Conservation (phyloP, 2,888 invertebrate species). For the Ischnus inquisitorius region DNA sequence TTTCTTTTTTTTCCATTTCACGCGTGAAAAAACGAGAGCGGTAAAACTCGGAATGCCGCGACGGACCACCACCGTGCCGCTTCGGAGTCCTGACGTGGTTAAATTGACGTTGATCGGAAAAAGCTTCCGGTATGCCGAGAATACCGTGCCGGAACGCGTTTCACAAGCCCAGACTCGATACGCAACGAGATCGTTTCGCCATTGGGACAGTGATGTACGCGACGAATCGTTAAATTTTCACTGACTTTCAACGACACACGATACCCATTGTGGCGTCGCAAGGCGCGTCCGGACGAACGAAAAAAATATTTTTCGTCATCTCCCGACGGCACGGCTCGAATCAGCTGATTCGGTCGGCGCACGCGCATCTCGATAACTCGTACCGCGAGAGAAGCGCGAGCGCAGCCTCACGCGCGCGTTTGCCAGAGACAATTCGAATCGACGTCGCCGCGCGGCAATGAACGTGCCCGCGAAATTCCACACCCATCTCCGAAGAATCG, state of each 20-base stretch:
- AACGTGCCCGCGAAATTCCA: too few species aligned
- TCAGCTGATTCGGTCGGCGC: constrained; percentile 50
- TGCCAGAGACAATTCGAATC: not conserved
- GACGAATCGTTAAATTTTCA: constrained; percentile 3
- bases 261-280: constrained; percentile 46
- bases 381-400: not conserved
- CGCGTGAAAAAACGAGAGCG: not conserved
- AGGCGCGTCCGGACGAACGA: constrained; percentile 17
- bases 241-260: constrained; percentile 35
- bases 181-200: constrained; percentile 12
- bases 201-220: constrained; percentile 23
- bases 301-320: constrained; percentile 36
- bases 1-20: constrained; percentile 22
- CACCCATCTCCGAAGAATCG: too few species aligned
- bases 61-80: constrained; percentile 42
- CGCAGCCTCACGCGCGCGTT: not conserved
- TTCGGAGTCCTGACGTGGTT: constrained; percentile 75
- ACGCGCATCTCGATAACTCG: constrained; percentile 32
- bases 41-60: not conserved
- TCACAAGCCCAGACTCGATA: not conserved
- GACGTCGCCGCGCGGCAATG: not conserved
- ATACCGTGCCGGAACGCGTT: constrained; percentile 41
- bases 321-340: not conserved
- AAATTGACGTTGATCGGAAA: constrained; percentile 66
- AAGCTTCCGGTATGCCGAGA: constrained; percentile 71